Evolutionary conservation across 2,113 vertebrate species (phyloP).

Genomic region (Balaeniceps rex): DNA sequence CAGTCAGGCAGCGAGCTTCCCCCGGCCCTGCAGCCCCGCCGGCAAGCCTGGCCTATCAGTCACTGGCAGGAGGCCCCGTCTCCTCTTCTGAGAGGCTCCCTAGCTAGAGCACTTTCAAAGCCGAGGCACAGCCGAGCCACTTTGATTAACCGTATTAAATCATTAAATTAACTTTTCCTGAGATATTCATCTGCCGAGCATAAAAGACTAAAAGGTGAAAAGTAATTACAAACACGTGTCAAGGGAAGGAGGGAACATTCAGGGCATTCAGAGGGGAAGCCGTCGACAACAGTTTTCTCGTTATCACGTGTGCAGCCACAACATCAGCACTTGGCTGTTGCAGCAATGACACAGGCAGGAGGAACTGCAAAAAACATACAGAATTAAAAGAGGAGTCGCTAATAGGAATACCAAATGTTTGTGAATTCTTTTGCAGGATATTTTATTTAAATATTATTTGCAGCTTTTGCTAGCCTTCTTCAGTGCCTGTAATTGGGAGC

Average conservation of each 20-base stretch:
- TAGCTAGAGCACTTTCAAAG: background rate
- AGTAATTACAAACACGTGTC: conserved; percentile 4
- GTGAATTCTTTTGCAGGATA: background rate
- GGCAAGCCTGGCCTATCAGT: background rate
- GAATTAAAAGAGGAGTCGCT: background rate
- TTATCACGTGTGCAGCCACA: background rate
- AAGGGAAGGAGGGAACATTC: background rate
- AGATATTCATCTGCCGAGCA: background rate
- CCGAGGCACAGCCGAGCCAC: background rate
- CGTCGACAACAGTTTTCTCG: background rate
- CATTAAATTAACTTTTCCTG: conserved; percentile 33
- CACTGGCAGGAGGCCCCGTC: background rate
- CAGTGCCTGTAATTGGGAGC: background rate
- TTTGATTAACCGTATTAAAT: conserved; percentile 26
- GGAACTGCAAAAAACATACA: background rate
- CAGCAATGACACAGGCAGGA: background rate
- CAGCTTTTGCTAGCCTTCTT: background rate
- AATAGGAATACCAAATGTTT: background rate
- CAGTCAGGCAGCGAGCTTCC: background rate
- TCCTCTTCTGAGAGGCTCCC: background rate
- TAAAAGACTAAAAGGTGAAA: conserved; percentile 42
- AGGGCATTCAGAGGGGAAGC: background rate
- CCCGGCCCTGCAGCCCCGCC: accelerated
- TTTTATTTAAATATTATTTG: background rate
- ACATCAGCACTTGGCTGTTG: background rate